These are phyloP conservation scores for Tetranychus cinnabarinus DNA, from an alignment of 1,140 invertebrate species.

Conservation along the genomic window DNA sequence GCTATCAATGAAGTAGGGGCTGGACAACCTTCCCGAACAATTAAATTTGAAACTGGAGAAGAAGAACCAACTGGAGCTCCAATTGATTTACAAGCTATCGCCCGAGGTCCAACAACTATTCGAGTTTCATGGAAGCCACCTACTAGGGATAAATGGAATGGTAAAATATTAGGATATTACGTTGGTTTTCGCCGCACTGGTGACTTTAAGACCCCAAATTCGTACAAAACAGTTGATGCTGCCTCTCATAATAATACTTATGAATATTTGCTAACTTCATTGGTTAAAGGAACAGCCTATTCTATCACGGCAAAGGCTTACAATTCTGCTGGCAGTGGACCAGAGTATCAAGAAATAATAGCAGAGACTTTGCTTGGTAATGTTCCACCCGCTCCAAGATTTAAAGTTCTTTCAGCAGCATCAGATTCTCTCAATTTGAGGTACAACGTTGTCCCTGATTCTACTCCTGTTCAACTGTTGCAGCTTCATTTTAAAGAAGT, in stretches of 20 bases:
- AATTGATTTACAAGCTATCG: constrained; percentile 13
- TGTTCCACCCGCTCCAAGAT: constrained; percentile 11
- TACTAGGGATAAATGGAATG: constrained; percentile 65
- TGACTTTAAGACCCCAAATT: background rate
- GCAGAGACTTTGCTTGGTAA: constrained; percentile 14
- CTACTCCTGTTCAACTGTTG: background rate
- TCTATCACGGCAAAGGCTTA: constrained; percentile 14
- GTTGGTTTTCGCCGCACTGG: constrained; percentile 47
- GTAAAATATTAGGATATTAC: constrained; percentile 59
- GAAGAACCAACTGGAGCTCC: constrained; percentile 30
- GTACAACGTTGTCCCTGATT: constrained; percentile 1
- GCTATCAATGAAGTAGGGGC: constrained; percentile 82
- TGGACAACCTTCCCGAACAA: constrained; percentile 67
- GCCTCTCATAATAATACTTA: background rate
- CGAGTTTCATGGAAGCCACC: constrained; percentile 84
- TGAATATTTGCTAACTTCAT: constrained; percentile 13
- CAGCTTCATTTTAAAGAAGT: constrained; percentile 10
- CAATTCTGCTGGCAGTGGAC: constrained; percentile 15
- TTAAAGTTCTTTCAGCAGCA: background rate
- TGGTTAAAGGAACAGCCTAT: constrained; percentile 15
- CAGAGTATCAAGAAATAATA: constrained; percentile 13
- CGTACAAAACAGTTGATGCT: constrained; percentile 17
- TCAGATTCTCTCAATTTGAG: background rate
- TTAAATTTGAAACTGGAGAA: constrained; percentile 79
- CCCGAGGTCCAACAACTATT: constrained; percentile 13